Percentiles rank a stretch among this genome's conserved stretches.
Evolutionary conservation across 2,113 vertebrate genomes (phyloP).

Genomic region (Pteruthius melanotis): DNA sequence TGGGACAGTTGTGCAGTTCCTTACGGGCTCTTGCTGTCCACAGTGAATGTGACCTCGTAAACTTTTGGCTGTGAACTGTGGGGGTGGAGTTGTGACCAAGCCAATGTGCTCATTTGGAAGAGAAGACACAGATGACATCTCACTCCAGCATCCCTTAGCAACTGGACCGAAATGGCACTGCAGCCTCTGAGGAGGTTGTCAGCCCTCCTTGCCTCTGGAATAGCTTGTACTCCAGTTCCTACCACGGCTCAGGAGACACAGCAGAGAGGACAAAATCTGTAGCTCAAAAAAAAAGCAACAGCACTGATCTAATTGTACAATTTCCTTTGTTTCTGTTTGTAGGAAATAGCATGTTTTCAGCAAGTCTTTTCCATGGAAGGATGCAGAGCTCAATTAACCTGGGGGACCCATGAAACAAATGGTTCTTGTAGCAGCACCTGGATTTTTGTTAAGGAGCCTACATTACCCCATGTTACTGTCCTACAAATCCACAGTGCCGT

Average conservation of each 20-base stretch:
- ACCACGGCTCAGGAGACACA: background rate
- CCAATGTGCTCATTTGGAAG: constrained; percentile 15
- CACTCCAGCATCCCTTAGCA: constrained; percentile 33
- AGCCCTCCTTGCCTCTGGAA: background rate
- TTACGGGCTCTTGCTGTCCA: background rate
- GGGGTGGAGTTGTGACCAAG: constrained; percentile 30
- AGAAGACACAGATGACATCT: background rate
- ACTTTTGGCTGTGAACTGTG: constrained; percentile 21
- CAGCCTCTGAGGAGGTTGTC: background rate
- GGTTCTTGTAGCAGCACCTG: background rate
- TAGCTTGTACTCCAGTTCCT: background rate
- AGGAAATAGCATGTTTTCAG: background rate
- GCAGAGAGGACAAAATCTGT: background rate
- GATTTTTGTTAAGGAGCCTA: background rate
- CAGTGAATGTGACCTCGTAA: background rate
- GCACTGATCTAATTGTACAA: background rate
- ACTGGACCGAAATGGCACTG: background rate
- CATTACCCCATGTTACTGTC: background rate
- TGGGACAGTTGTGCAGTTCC: background rate
- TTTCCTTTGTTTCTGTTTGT: background rate
- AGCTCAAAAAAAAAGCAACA: background rate
- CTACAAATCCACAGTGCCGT: background rate
- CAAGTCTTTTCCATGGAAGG: background rate
- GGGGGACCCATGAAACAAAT: background rate
- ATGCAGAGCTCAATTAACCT: background rate